Conservation (phyloP, 2,888 invertebrate genomes). For the Fissipunctia ypsillon region DNA sequence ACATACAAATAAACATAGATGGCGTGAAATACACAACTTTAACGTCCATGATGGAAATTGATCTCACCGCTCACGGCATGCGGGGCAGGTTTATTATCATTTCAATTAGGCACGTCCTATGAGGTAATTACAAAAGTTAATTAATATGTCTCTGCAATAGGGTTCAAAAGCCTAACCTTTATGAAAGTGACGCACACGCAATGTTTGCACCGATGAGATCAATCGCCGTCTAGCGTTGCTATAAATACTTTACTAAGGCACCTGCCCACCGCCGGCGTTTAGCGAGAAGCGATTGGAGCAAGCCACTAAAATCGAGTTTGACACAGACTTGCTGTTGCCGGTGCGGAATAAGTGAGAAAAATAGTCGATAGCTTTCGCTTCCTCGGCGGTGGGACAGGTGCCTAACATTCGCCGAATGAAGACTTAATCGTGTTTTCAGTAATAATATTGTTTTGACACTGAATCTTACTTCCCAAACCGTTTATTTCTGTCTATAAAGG, state of each 20-base stretch:
- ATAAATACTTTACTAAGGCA: conserved; percentile 27
- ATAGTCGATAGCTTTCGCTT: background rate
- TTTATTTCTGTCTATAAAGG: background rate
- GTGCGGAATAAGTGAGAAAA: background rate
- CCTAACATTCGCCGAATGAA: conserved; percentile 12
- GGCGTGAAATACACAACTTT: background rate
- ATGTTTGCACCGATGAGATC: conserved; percentile 16
- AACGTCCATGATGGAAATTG: background rate
- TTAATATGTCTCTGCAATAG: conserved; percentile 9
- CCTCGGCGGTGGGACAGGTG: background rate
- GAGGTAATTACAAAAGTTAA: conserved; percentile 21
- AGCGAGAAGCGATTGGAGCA: too few relatives aligned
- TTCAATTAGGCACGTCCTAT: conserved; percentile 23
- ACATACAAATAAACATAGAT: too few relatives aligned
- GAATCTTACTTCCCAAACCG: background rate
- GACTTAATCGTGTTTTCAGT: conserved; percentile 3
- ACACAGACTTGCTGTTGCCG: background rate
- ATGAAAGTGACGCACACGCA: conserved; percentile 7
- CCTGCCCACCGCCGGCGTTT: background rate
- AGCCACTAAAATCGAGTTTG: background rate
- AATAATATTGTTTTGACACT: background rate
- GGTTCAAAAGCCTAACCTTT: conserved; percentile 1
- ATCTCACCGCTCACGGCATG: too few relatives aligned
- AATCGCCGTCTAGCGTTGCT: conserved; percentile 17
- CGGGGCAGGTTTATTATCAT: background rate